Evolutionary conservation across 1,140 invertebrate genomes (phyloP).

Genomic region (Aphaenogaster ashmeadi): DNA sequence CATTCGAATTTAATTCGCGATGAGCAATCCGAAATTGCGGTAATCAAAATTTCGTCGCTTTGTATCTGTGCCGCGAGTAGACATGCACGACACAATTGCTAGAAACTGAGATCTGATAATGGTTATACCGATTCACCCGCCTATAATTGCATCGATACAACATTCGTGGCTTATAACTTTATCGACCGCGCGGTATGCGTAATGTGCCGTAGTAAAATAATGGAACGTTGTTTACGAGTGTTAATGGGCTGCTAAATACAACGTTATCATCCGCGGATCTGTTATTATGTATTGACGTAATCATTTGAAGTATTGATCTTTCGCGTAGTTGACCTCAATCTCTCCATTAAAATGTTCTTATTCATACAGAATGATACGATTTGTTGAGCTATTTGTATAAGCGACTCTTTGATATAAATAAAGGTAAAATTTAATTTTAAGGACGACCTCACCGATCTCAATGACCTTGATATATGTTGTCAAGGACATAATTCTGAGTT

Average conservation of each 20-base stretch:
- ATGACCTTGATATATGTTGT: no score
- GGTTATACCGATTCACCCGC: neutral
- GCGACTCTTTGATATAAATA: neutral
- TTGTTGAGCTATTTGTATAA: slow-evolving; percentile 2
- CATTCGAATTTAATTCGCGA: slow-evolving; percentile 49
- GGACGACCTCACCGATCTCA: no score
- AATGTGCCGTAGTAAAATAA: slow-evolving; percentile 39
- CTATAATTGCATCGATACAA: slow-evolving; percentile 16
- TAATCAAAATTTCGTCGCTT: slow-evolving; percentile 46
- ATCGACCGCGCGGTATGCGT: slow-evolving; percentile 11
- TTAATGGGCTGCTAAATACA: slow-evolving; percentile 34
- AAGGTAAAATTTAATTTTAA: no score
- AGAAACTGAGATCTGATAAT: slow-evolving; percentile 44
- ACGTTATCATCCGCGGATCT: neutral
- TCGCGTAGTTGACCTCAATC: neutral
- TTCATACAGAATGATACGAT: neutral
- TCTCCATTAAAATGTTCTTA: neutral
- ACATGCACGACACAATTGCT: neutral
- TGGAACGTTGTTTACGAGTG: slow-evolving; percentile 13
- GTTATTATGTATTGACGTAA: slow-evolving; percentile 22
- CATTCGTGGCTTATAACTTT: slow-evolving; percentile 26
- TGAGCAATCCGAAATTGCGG: slow-evolving; percentile 36
- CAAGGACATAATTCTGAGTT: no score
- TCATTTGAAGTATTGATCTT: slow-evolving; percentile 4
- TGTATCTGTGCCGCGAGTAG: neutral